These are phyloP conservation scores for Morpho achilles DNA, from an alignment of 2,888 invertebrate genomes.

Conservation along the genomic window DNA sequence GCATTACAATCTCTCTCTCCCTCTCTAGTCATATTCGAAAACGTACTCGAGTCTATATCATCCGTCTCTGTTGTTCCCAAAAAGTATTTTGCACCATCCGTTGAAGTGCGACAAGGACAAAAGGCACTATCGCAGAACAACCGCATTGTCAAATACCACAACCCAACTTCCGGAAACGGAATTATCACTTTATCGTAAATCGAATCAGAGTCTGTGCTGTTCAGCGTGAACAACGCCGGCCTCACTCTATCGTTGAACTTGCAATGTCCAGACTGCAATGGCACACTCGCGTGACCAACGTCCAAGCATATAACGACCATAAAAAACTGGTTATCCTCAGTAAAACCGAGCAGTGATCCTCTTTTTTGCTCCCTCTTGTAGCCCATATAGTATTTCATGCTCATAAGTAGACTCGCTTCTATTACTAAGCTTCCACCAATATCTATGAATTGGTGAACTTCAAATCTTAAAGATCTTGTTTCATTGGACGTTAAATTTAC, in stretches of 20 bases:
- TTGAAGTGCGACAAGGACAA: constrained; percentile 67
- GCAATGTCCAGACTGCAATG: constrained; percentile 81
- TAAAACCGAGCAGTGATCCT: constrained; percentile 55
- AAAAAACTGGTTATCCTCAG: constrained; percentile 68
- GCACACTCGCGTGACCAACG: constrained; percentile 77
- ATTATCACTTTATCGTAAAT: constrained; percentile 81
- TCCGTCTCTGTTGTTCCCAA: constrained; percentile 51
- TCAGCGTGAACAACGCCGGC: constrained; percentile 81
- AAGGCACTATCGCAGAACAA: constrained; percentile 81
- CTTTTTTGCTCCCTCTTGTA: constrained; percentile 51
- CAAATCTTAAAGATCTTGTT: constrained; percentile 83
- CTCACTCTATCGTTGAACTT: constrained; percentile 70
- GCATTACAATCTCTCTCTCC: constrained; percentile 76
- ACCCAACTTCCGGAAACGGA: constrained; percentile 91
- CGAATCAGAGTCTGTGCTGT: constrained; percentile 81
- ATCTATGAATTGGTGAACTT: constrained; percentile 84
- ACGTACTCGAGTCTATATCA: constrained; percentile 37
- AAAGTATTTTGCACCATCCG: constrained; percentile 70
- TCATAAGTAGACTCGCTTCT: constrained; percentile 84
- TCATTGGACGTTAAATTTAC: constrained; percentile 83
- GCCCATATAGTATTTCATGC: constrained; percentile 72
- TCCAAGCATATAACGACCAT: constrained; percentile 82
- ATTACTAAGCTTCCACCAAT: constrained; percentile 89
- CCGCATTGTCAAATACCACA: constrained; percentile 88
- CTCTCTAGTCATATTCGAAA: constrained; percentile 65